phyloP scores from a whole-genome alignment of 2,113 vertebrate genomes.

The Rallus limicola region DNA sequence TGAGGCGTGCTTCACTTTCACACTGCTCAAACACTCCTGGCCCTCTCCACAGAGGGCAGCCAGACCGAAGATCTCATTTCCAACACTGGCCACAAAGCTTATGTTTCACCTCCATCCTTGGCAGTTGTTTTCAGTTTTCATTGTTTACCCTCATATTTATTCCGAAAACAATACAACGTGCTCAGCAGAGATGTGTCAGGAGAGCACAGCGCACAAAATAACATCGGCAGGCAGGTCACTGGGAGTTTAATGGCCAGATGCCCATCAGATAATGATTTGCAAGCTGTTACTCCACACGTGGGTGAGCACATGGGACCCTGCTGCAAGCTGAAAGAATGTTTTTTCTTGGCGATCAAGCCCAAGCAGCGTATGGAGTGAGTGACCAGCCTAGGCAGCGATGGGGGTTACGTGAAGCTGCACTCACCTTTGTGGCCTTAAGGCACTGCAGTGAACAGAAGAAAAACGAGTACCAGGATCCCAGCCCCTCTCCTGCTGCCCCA shows the following conservation, averaged over 20 bases:
- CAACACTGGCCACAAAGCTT: neutral
- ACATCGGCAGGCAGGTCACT: slow-evolving; percentile 19
- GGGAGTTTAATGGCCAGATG: slow-evolving; percentile 16
- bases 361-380: neutral
- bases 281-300: slow-evolving; percentile 29
- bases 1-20: neutral
- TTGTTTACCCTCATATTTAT: slow-evolving; percentile 34
- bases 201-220: neutral
- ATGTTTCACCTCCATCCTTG: neutral
- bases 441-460: neutral
- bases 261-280: slow-evolving; percentile 33
- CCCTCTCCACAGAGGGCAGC: neutral
- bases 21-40: neutral
- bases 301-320: neutral
- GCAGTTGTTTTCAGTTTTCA: neutral
- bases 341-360: neutral
- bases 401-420: neutral
- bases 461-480: neutral
- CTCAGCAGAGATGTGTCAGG: neutral
- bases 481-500: neutral
- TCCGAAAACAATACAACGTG: neutral
- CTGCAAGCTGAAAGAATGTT: neutral
- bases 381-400: neutral
- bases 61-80: neutral
- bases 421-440: neutral